These are phyloP conservation scores for Lacerta agilis DNA, from an alignment of 2,797 vertebrate species.

Conservation along the genomic window DNA sequence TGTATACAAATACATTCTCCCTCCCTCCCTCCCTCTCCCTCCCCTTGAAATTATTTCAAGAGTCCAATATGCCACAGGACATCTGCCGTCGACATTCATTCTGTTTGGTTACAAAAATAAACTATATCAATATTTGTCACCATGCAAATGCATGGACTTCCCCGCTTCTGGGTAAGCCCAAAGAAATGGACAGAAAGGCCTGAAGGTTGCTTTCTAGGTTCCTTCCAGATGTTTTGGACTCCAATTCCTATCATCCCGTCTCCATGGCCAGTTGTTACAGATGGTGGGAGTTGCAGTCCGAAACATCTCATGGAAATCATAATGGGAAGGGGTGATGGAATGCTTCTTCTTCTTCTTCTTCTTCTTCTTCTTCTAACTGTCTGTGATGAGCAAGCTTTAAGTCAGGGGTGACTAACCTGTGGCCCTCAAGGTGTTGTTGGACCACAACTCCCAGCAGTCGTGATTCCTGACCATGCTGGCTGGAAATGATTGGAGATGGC, in stretches of 20 bases:
- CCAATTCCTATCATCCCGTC: too few species aligned
- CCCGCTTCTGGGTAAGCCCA: not conserved
- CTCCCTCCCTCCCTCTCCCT: not conserved
- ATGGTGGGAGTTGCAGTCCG: too few species aligned
- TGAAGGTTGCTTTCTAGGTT: not conserved
- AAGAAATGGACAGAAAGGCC: not conserved
- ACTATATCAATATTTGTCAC: constrained; percentile 33
- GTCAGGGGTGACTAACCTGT: not conserved
- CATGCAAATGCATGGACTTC: constrained; percentile 39
- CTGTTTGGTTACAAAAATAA: constrained; percentile 32
- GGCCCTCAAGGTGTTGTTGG: too few species aligned
- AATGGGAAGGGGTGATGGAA: not conserved
- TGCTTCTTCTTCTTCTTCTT: not conserved
- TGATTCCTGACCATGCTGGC: too few species aligned
- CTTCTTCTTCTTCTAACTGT: not conserved
- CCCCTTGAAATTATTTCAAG: constrained; percentile 29
- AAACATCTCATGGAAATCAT: too few species aligned
- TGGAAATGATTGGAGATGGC: too few species aligned
- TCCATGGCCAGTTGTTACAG: too few species aligned
- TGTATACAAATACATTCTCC: not conserved
- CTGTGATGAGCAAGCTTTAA: constrained; percentile 23
- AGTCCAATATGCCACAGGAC: constrained; percentile 38
- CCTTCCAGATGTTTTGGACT: too few species aligned
- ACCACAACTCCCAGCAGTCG: too few species aligned
- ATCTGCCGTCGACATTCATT: constrained; percentile 10